These are phyloP conservation scores for Erebia palarica DNA, from an alignment of 2,888 invertebrate species.

Conservation along the genomic window DNA sequence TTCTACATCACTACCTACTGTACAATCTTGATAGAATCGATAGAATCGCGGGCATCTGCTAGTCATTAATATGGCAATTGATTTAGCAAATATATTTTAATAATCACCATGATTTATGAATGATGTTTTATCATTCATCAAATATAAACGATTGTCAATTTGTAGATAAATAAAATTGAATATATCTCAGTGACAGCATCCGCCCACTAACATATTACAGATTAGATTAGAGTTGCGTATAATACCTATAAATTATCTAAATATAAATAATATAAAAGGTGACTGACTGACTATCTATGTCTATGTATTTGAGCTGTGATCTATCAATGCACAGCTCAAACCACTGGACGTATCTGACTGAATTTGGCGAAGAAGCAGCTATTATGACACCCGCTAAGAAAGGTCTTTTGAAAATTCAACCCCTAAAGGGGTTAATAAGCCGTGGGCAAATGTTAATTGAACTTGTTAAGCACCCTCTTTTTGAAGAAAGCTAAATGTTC, in stretches of 20 bases:
- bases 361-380: too few species aligned
- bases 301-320: too few species aligned
- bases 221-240: constrained; percentile 23
- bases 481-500: too few species aligned
- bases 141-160: constrained; percentile 42
- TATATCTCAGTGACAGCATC: constrained; percentile 39
- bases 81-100: constrained; percentile 21
- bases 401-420: too few species aligned
- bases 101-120: constrained; percentile 27
- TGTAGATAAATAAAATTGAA: constrained; percentile 38
- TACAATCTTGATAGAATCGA: not conserved
- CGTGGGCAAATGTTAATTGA: too few species aligned
- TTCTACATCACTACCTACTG: not conserved
- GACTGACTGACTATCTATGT: too few species aligned
- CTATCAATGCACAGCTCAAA: too few species aligned
- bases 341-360: too few species aligned
- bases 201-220: constrained; percentile 37
- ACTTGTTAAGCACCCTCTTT: too few species aligned
- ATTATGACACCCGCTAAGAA: too few species aligned
- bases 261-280: too few species aligned
- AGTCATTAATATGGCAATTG: constrained; percentile 9
- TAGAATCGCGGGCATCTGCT: not conserved
- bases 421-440: too few species aligned
- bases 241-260: constrained; percentile 21
- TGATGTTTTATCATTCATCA: constrained; percentile 36